Conservation (phyloP, 1,140 invertebrate species). For the Drosophila carrolli region DNA sequence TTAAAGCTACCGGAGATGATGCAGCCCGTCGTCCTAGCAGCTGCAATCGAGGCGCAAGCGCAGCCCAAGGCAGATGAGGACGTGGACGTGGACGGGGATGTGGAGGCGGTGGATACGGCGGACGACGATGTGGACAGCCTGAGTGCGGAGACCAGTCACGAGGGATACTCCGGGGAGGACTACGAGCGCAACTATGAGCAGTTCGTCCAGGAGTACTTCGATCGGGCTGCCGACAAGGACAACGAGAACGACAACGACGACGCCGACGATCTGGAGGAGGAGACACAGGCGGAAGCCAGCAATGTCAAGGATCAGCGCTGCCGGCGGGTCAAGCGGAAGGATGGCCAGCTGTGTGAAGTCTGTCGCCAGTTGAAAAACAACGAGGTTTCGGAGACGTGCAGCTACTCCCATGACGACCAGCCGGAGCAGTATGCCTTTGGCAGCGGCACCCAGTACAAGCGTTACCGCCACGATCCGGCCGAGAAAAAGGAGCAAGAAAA, state of each 20-base stretch:
- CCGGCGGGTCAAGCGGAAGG: constrained; percentile 21
- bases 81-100: constrained; percentile 23
- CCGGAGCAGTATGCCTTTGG: constrained; percentile 65
- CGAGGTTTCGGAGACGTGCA: constrained; percentile 73
- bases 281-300: constrained; percentile 37
- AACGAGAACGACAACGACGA: constrained; percentile 8
- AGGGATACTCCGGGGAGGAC: constrained; percentile 53
- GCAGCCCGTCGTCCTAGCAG: background rate
- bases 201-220: constrained; percentile 74
- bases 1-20: constrained; percentile 1
- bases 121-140: constrained; percentile 23
- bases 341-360: constrained; percentile 61
- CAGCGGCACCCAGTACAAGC: constrained; percentile 59
- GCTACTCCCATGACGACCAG: constrained; percentile 59
- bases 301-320: constrained; percentile 38
- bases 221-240: constrained; percentile 35
- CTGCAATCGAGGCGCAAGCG: constrained; percentile 1
- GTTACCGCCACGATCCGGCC: constrained; percentile 35
- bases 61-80: constrained; percentile 46
- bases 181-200: constrained; percentile 75
- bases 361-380: constrained; percentile 63
- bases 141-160: constrained; percentile 48
- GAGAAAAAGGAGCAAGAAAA: constrained; percentile 4
- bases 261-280: constrained; percentile 7
- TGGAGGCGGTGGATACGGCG: background rate